Evolutionary conservation across 2,888 invertebrate genomes (phyloP).

Genomic region (Cryptocephalus moraei): DNA sequence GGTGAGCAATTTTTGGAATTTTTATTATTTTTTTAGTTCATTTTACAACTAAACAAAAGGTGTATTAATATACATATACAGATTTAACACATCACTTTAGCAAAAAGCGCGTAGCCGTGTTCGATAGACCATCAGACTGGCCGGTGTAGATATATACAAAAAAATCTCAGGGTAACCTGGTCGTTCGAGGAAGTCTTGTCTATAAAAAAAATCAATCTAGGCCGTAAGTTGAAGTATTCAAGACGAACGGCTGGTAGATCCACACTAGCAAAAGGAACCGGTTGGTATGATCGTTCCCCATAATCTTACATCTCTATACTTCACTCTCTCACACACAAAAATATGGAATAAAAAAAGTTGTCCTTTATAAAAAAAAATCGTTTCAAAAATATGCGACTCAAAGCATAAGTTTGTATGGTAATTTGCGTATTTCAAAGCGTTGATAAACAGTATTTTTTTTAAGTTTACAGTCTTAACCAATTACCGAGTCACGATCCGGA

Average conservation of each 20-base stretch:
- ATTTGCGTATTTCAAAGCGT: constrained; percentile 2
- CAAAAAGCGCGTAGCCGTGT: constrained; percentile 20
- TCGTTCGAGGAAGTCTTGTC: constrained; percentile 32
- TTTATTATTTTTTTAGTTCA: constrained; percentile 5
- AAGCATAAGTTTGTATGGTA: constrained; percentile 20
- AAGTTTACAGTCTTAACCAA: constrained; percentile 22
- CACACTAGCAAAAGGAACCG: constrained; percentile 20
- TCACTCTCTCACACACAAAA: constrained; percentile 17
- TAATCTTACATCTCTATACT: constrained; percentile 9
- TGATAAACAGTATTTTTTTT: no score
- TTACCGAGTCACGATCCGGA: neutral
- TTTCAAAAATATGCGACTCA: constrained; percentile 24
- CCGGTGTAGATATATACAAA: constrained; percentile 38
- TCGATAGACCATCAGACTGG: constrained; percentile 27
- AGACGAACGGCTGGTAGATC: constrained; percentile 4
- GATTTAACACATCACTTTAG: constrained; percentile 13
- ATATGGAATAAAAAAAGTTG: constrained; percentile 21
- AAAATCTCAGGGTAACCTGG: constrained; percentile 34
- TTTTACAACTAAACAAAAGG: constrained; percentile 24
- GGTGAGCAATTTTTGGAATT: no score
- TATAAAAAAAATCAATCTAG: constrained; percentile 5
- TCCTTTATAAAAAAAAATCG: constrained; percentile 12
- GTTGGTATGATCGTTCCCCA: neutral
- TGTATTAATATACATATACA: constrained; percentile 18
- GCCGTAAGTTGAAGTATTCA: neutral